These are phyloP conservation scores for Diadromus collaris DNA, from an alignment of 2,888 invertebrate species.

Conservation along the genomic window DNA sequence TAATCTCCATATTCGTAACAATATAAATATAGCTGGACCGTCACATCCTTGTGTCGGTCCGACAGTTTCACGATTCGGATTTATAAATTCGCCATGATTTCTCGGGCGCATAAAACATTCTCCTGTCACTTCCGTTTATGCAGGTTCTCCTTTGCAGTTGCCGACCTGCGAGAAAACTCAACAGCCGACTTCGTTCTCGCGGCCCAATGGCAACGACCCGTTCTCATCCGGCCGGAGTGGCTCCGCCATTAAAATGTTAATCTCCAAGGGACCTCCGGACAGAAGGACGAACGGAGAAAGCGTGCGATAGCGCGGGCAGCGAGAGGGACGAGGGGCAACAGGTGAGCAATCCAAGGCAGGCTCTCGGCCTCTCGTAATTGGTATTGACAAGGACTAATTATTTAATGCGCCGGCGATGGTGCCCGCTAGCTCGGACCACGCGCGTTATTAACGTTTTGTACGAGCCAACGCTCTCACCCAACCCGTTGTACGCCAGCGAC, in stretches of 20 bases:
- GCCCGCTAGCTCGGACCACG: slow-evolving; percentile 3
- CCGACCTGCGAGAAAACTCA: not conserved
- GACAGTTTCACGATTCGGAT: not conserved
- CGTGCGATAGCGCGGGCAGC: slow-evolving; percentile 1
- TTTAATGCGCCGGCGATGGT: slow-evolving; percentile 44
- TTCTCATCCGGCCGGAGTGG: not conserved
- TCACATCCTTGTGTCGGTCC: too few species aligned
- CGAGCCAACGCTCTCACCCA: slow-evolving; percentile 15
- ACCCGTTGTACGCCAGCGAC: slow-evolving; percentile 28
- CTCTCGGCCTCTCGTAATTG: slow-evolving; percentile 57
- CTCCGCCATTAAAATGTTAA: slow-evolving; percentile 71
- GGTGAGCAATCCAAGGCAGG: slow-evolving; percentile 66
- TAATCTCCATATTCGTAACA: too few species aligned
- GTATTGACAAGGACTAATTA: slow-evolving; percentile 62
- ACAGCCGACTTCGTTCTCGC: not conserved
- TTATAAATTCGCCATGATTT: not conserved
- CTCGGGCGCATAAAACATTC: not conserved
- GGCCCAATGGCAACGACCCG: not conserved
- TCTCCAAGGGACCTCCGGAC: slow-evolving; percentile 44
- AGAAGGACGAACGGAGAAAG: slow-evolving; percentile 34
- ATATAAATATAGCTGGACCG: too few species aligned
- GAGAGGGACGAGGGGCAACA: slow-evolving; percentile 65
- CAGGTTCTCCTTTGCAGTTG: not conserved
- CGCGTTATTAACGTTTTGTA: slow-evolving; percentile 50
- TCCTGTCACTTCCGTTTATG: not conserved